Percentiles rank a stretch among this genome's conserved stretches.
Conservation (phyloP, 37 sponge, comb jelly and placozoan genomes). For the Halisarca cf. caerulea region DNA sequence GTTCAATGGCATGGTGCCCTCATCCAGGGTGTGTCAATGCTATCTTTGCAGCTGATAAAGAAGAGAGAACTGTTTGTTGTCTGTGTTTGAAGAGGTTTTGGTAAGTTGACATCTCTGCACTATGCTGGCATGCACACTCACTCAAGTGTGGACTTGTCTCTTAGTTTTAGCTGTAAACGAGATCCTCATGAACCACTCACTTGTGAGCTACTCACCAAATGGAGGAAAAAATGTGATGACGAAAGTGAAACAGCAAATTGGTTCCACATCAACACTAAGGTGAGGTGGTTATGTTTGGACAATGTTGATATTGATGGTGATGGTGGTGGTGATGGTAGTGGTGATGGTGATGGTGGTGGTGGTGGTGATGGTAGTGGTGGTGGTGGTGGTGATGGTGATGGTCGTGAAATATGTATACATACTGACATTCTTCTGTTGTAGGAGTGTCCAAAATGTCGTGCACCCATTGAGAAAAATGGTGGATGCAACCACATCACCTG, state of each 20-base stretch:
- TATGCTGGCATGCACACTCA: neutral
- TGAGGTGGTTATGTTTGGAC: neutral
- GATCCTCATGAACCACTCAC: conserved; percentile 66
- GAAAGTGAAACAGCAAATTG: conserved; percentile 95
- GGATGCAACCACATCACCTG: conserved; percentile 96
- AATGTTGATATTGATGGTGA: neutral
- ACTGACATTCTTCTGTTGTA: neutral
- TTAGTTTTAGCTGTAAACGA: conserved; percentile 60
- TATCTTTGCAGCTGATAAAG: conserved; percentile 35
- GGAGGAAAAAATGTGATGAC: conserved; percentile 94
- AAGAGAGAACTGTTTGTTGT: conserved; percentile 64
- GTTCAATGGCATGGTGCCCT: conserved; percentile 82
- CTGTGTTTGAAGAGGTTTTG: conserved; percentile 82
- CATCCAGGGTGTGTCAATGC: conserved; percentile 87
- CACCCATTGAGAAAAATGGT: conserved; percentile 94
- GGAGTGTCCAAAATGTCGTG: conserved; percentile 91
- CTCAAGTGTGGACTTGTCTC: neutral
- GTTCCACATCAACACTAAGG: conserved; percentile 93
- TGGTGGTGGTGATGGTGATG: neutral
- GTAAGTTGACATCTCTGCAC: conserved; percentile 24
- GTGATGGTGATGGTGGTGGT: neutral
- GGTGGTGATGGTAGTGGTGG: neutral
- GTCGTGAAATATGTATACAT: neutral
- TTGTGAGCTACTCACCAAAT: conserved; percentile 59
- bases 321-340: neutral